Conservation (phyloP, 2,113 vertebrate genomes). For the Scatophagus argus region DNA sequence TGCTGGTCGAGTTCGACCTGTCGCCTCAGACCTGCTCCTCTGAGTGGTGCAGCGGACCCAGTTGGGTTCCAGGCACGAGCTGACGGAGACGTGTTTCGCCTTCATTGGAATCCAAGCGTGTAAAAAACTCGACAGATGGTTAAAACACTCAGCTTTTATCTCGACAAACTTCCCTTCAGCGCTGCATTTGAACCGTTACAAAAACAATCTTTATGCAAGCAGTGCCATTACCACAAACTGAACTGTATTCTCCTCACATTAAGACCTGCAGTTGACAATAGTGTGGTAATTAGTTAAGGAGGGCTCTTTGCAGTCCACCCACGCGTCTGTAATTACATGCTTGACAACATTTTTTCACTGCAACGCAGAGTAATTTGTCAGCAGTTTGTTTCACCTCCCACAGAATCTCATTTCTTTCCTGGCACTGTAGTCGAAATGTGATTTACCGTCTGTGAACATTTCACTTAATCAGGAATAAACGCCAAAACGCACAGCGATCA, state of each 20-base stretch:
- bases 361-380: constrained; percentile 9
- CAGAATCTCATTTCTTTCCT: constrained; percentile 6
- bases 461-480: neutral
- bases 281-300: constrained; percentile 14
- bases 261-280: constrained; percentile 2
- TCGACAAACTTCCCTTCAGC: neutral
- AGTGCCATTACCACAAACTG: neutral
- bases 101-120: neutral
- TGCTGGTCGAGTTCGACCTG: too few relatives aligned
- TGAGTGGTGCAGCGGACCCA: too few relatives aligned
- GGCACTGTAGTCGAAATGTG: neutral
- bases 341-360: constrained; percentile 27
- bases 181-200: neutral
- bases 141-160: neutral
- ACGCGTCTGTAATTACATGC: constrained; percentile 31
- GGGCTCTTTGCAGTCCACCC: constrained; percentile 26
- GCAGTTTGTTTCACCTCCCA: constrained; percentile 28
- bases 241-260: constrained; percentile 11
- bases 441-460: constrained; percentile 13
- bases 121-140: neutral
- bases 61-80: too few relatives aligned
- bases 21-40: too few relatives aligned
- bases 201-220: neutral
- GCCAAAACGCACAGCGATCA: neutral
- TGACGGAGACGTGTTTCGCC: too few relatives aligned